Evolutionary conservation across 92 coral and sea anemone species (phyloP).

Genomic region (Porites evermanni): DNA sequence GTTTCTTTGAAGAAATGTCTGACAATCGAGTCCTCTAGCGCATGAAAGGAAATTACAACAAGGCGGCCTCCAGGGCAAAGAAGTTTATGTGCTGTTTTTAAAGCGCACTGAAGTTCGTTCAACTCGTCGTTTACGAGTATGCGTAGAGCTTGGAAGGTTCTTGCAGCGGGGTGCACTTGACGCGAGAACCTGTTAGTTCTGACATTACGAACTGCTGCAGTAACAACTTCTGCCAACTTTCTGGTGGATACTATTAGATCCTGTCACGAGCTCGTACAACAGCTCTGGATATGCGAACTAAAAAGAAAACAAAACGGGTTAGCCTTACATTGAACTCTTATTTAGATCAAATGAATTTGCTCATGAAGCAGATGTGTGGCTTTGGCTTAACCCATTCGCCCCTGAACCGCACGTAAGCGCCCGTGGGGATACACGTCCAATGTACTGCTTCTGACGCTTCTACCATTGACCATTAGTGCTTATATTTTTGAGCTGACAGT

Average conservation of each 20-base stretch:
- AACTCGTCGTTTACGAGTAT: conserved; percentile 86
- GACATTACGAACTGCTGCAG: conserved; percentile 74
- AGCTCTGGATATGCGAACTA: conserved; percentile 81
- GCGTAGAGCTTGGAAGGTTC: conserved; percentile 86
- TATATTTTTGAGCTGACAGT: too few species aligned
- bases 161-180: conserved; percentile 80
- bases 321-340: too few species aligned
- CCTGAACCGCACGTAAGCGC: too few species aligned
- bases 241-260: conserved; percentile 73
- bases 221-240: conserved; percentile 73
- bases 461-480: too few species aligned
- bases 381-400: too few species aligned
- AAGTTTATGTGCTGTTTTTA: conserved; percentile 81
- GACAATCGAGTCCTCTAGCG: conserved; percentile 80
- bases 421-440: too few species aligned
- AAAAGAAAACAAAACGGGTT: not conserved
- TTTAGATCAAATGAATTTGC: too few species aligned
- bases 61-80: conserved; percentile 82
- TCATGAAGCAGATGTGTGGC: too few species aligned
- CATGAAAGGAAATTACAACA: conserved; percentile 80
- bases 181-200: conserved; percentile 75
- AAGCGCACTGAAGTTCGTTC: conserved; percentile 78
- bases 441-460: too few species aligned
- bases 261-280: conserved; percentile 75
- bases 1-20: conserved; percentile 78